Evolutionary conservation across 2,888 invertebrate genomes (phyloP).

Genomic region (Cephus sareptanus): DNA sequence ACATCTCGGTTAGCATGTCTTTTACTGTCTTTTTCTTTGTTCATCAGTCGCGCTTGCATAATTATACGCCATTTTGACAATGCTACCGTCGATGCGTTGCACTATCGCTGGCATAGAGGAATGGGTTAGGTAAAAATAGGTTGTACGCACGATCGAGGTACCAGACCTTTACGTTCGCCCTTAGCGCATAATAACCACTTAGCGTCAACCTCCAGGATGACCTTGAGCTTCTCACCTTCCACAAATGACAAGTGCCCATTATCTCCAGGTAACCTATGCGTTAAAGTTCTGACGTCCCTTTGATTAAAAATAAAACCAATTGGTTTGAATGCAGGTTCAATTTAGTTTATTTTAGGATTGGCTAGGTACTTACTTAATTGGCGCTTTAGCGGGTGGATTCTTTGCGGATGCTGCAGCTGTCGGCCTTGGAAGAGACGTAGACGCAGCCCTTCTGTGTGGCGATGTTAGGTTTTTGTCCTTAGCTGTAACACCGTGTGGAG

Average conservation of each 20-base stretch:
- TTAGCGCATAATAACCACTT: slow-evolving; percentile 81
- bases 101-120: slow-evolving; percentile 19
- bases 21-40: not conserved
- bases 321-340: not conserved
- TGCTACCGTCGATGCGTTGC: not conserved
- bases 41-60: not conserved
- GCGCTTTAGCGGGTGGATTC: slow-evolving; percentile 48
- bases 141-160: slow-evolving; percentile 76
- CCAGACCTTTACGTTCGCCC: slow-evolving; percentile 81
- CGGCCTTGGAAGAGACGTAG: slow-evolving; percentile 73
- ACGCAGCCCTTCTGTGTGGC: slow-evolving; percentile 74
- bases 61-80: not conserved
- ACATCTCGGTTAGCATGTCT: slow-evolving; percentile 3
- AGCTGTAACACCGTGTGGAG: slow-evolving; percentile 49
- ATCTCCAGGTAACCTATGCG: slow-evolving; percentile 80
- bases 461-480: slow-evolving; percentile 56
- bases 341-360: not conserved
- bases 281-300: slow-evolving; percentile 79
- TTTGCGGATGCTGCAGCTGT: slow-evolving; percentile 48
- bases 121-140: slow-evolving; percentile 58
- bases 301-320: slow-evolving; percentile 36
- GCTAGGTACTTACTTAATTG: slow-evolving; percentile 65
- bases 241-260: slow-evolving; percentile 83
- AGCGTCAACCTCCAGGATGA: slow-evolving; percentile 81
- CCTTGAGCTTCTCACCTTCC: slow-evolving; percentile 79